A percentile compares a stretch with the other conserved stretches of the same genome.
phyloP scores from a whole-genome alignment of 2,797 vertebrate genomes.

The Sebastes jordani region DNA sequence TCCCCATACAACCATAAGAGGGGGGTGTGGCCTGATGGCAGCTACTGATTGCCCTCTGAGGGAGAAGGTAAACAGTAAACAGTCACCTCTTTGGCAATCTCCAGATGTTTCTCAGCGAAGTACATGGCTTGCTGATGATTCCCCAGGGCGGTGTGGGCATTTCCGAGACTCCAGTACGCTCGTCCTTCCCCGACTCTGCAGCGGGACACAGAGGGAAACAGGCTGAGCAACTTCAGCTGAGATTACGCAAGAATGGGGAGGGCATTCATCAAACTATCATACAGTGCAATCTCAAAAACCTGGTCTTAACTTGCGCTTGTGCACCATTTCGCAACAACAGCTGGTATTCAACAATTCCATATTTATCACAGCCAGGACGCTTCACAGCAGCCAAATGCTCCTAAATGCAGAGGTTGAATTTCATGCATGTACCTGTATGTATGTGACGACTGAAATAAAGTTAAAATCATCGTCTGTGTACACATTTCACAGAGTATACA shows the following conservation, averaged over 20 bases:
- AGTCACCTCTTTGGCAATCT: slow-evolving; percentile 94
- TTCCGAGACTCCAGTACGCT: slow-evolving; percentile 98
- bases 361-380: neutral
- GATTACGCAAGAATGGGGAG: slow-evolving; percentile 33
- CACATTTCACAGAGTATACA: neutral
- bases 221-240: slow-evolving; percentile 36
- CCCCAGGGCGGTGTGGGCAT: slow-evolving; percentile 94
- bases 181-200: slow-evolving; percentile 95
- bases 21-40: slow-evolving; percentile 34
- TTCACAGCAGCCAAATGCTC: neutral
- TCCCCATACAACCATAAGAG: slow-evolving; percentile 47
- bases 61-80: slow-evolving; percentile 45
- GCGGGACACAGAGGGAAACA: slow-evolving; percentile 45
- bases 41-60: neutral
- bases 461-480: neutral
- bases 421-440: neutral
- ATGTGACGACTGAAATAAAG: neutral
- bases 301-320: neutral
- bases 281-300: neutral
- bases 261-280: slow-evolving; percentile 4
- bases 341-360: neutral
- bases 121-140: slow-evolving; percentile 94
- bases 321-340: neutral
- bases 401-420: neutral
- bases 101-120: slow-evolving; percentile 95